These are phyloP conservation scores for Ophiothrix spiculata DNA, from an alignment of 35 echinoderm and acorn worm genomes.

Conservation along the genomic window DNA sequence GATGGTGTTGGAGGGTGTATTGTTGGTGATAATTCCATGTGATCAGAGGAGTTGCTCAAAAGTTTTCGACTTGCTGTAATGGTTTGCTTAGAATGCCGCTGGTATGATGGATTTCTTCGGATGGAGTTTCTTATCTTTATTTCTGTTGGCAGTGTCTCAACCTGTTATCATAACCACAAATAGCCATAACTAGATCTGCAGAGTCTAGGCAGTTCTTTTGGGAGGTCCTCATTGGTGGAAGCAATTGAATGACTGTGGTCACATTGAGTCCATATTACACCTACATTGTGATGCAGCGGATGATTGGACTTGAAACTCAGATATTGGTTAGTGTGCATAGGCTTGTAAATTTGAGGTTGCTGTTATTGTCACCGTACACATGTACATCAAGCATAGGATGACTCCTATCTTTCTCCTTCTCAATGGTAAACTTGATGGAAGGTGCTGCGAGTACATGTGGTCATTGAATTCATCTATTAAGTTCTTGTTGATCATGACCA, in stretches of 20 bases:
- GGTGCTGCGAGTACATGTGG: not conserved
- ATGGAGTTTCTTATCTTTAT: not conserved
- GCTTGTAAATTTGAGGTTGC: not conserved
- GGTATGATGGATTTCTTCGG: not conserved
- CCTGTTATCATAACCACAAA: not conserved
- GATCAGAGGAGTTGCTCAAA: not conserved
- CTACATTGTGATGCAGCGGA: not conserved
- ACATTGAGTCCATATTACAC: not conserved
- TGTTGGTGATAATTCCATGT: not conserved
- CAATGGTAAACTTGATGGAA: not conserved
- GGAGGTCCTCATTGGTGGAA: not conserved
- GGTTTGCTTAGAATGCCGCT: not conserved
- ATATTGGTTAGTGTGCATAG: not conserved
- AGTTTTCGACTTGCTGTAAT: not conserved
- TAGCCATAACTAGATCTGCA: not conserved
- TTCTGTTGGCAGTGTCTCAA: not conserved
- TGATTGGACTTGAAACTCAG: not conserved
- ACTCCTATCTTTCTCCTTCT: not conserved
- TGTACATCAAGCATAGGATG: not conserved
- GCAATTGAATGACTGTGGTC: not conserved
- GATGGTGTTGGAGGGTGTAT: not conserved
- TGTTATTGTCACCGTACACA: not conserved
- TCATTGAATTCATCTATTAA: not conserved
- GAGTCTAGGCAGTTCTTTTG: not conserved
- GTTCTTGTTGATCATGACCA: not conserved